Percentiles rank a stretch among this genome's conserved stretches.
phyloP scores from a whole-genome alignment of 2,888 invertebrate genomes.

The Alviniconcha strummeri region DNA sequence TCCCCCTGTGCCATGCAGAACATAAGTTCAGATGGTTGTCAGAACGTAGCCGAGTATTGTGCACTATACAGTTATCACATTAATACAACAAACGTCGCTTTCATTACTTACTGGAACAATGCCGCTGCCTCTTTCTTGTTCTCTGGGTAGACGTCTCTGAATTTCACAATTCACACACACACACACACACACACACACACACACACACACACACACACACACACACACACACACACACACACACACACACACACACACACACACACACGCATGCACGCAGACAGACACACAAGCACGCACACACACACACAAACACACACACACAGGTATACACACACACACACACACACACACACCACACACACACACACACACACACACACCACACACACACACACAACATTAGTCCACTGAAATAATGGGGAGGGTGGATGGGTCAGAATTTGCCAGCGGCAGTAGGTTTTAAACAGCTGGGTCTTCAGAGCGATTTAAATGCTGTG shows the following conservation, averaged over 20 bases:
- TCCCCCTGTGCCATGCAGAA: no score
- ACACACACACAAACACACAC: constrained; percentile 13
- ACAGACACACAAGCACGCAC: constrained; percentile 17
- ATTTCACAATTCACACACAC: background rate
- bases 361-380: background rate
- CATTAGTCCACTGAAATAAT: background rate
- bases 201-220: no score
- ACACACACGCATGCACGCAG: constrained; percentile 14
- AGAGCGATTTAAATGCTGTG: no score
- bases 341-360: background rate
- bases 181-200: background rate
- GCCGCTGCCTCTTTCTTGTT: no score
- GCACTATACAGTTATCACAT: background rate
- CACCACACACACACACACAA: no score
- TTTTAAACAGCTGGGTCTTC: no score
- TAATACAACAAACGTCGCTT: background rate
- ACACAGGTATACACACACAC: background rate
- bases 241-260: background rate
- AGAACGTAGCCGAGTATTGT: no score
- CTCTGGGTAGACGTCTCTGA: no score
- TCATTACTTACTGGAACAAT: background rate
- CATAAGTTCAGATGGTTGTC: no score
- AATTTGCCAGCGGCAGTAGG: background rate
- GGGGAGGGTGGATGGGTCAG: background rate
- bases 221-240: background rate